phyloP scores from a whole-genome alignment of 2,113 vertebrate genomes.

The Siniperca knerii region DNA sequence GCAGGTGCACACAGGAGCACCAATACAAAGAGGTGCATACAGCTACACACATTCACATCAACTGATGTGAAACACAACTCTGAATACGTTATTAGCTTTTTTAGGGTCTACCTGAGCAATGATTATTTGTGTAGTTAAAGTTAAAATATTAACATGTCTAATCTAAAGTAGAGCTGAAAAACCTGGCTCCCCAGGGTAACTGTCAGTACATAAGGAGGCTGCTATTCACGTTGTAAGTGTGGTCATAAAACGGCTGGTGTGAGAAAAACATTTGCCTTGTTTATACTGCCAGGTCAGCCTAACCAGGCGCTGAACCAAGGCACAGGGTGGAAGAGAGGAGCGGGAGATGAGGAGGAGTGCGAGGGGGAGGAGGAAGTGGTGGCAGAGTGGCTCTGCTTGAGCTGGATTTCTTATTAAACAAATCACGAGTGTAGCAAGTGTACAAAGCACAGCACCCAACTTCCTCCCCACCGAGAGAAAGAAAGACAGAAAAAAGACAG shows the following conservation, averaged over 20 bases:
- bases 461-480: constrained; percentile 21
- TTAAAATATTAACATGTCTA: constrained; percentile 42
- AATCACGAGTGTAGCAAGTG: constrained; percentile 63
- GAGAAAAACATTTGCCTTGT: constrained; percentile 71
- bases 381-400: constrained; percentile 44
- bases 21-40: neutral
- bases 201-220: constrained; percentile 64
- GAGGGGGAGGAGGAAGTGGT: neutral
- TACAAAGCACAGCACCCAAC: constrained; percentile 44
- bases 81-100: neutral
- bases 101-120: neutral
- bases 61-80: neutral
- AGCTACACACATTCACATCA: neutral
- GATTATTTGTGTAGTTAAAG: neutral
- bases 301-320: constrained; percentile 58
- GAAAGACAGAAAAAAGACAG: constrained; percentile 7
- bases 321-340: constrained; percentile 39
- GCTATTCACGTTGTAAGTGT: constrained; percentile 57
- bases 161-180: constrained; percentile 36
- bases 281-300: constrained; percentile 72
- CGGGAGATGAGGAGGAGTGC: constrained; percentile 3
- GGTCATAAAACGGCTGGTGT: constrained; percentile 68
- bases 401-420: constrained; percentile 70
- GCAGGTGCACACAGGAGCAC: neutral
- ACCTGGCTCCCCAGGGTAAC: constrained; percentile 14